Evolutionary conservation across 2,888 invertebrate genomes (phyloP), one percentile per base, ranked within the genome.

Genomic region (Leucophenga maculata): DNA sequence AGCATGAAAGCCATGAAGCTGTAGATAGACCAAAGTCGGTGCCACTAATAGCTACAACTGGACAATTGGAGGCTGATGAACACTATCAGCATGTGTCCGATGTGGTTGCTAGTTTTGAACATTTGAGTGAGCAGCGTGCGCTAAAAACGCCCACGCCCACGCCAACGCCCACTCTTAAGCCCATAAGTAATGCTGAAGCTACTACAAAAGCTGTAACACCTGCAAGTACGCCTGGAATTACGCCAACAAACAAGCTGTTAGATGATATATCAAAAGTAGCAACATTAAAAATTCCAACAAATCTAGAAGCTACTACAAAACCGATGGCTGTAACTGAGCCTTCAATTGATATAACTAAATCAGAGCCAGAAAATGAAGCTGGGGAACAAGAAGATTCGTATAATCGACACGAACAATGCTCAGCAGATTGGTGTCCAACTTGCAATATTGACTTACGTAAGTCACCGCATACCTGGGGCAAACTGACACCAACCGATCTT

Each of bases 91-190:
- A 79, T 74, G 76, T 78, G 65, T 79, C 75, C 68, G 79, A 84
- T 72, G 83, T 78, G 55, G 78, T 80, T 73, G 81, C 82, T 69
- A 84, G 78, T 77, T 85, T 80, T 64, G 84, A 86, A 72, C 83
- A 85, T 74, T 74, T 84, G 73, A 73, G 77, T 39, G 70, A 68
- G 8, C 39, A 1, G 2, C 69, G 55, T 57, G 32, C 16, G 8
- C 3, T 8, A n/a, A 50, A 31, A 14, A n/a, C 18, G 16, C 18
- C n/a, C 26, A 14, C 26, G n/a, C n/a, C 59, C 31, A n/a, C 18
- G 16, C 18, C n/a, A 52, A 14, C 26, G n/a, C n/a, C 59, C 31
- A 59, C 59, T 26, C 22, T 16, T 18, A 73, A 68, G 44, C 20
- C 46, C 20, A 52, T 48, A 62, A 66, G 6, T 26, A 26, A 26